Evolutionary conservation across 1,140 invertebrate genomes (phyloP).

Genomic region (Antheraea pernyi): DNA sequence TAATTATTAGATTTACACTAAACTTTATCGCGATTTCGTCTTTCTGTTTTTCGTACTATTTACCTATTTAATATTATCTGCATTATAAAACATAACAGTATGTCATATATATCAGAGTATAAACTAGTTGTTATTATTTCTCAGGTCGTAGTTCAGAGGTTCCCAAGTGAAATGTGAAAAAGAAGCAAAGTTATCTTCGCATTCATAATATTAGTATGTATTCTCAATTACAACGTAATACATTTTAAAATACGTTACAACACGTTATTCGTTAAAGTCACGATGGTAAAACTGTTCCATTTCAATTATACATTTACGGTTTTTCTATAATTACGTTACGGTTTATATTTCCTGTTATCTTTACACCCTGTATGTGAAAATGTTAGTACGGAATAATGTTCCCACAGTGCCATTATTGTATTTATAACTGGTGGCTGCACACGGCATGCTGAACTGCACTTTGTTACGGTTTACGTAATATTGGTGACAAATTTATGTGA

Average conservation of each 20-base stretch:
- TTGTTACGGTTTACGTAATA: not conserved
- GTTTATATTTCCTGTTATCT: conserved; percentile 38
- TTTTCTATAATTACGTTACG: conserved; percentile 41
- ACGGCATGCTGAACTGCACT: not conserved
- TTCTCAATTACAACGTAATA: too few species aligned
- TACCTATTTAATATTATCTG: too few species aligned
- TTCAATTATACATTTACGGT: conserved; percentile 1
- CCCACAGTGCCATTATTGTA: not conserved
- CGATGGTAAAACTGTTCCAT: not conserved
- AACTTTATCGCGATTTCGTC: too few species aligned
- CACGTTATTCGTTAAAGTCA: not conserved
- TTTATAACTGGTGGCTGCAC: not conserved
- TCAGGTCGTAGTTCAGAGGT: too few species aligned
- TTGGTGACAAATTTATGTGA: not conserved
- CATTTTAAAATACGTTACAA: not conserved
- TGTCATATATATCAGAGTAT: too few species aligned
- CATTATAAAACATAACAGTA: too few species aligned
- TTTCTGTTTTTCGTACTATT: too few species aligned
- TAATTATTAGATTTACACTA: too few species aligned
- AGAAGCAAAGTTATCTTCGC: too few species aligned
- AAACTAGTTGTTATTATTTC: too few species aligned
- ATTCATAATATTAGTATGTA: not conserved
- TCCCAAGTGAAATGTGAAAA: too few species aligned
- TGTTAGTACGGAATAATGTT: not conserved
- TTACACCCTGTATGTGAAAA: conserved; percentile 16